Base-by-base conservation (phyloP, 2,113 vertebrate genomes). In the Epinephelus lanceolatus region DNA sequence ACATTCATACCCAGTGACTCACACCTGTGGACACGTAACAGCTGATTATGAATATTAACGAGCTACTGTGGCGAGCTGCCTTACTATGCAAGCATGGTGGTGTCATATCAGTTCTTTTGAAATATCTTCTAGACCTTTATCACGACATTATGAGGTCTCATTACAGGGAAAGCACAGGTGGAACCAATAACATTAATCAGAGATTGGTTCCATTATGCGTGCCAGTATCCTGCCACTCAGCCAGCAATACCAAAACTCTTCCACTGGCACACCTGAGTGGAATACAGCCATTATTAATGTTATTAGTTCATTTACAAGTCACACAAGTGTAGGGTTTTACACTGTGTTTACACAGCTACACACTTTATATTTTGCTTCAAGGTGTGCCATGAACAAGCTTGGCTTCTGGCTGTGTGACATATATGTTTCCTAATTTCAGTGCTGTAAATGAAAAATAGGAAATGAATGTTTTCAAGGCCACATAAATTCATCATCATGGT, bases 171-270 rank as follows among this genome's bases (percentile, higher is more conserved):
- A 18, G 15, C 30, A 23, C 76, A 87, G 55, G 81, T 68, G 76
- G 52, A 76, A 78, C 37, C 75, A 71, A 77, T 75, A 53, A 71
- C 59, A 66, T 53, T 53, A 72, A 81, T 72, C 55, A 66, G 3
- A 37, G 45, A 27, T 52, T 19, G 42, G 57, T 83, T 80, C 75
- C 87, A 27, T 76, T 30, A 57, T 15, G 52, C 49, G 67, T 13
- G 51, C 51, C 71, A 72, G 2, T 40, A 25, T 59, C 42, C 40
- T 27, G 27, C 30, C 15, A 5, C 11, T 45, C 17, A 61, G 47
- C 19, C 27, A 59, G 81, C n/a, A 66, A 47, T 25, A 42, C 42
- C 15, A 17, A 21, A 62, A 47, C 53, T 53, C 53, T 56, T 9
- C 10, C 47, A 19, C 47, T 52, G 52, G 52, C 27, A 57, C 81